Conservation (phyloP, 2,888 invertebrate genomes). For the Drosophila macrothrix region DNA sequence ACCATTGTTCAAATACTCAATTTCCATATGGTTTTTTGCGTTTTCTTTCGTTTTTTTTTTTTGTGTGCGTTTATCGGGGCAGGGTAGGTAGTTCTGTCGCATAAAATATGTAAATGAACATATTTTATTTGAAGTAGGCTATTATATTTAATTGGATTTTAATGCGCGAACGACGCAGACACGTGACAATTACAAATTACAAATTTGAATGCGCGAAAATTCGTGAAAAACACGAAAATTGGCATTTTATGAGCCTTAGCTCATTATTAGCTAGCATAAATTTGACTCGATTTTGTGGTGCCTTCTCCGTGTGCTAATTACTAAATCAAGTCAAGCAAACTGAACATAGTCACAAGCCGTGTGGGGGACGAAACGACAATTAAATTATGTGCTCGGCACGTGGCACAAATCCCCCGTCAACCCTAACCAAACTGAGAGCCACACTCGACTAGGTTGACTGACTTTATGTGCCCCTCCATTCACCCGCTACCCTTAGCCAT, state of each 20-base stretch:
- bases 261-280: constrained; percentile 44
- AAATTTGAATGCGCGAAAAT: constrained; percentile 18
- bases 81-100: constrained; percentile 13
- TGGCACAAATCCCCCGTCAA: constrained; percentile 24
- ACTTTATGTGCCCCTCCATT: neutral
- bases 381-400: constrained; percentile 63
- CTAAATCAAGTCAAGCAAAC: constrained; percentile 64
- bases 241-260: constrained; percentile 58
- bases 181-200: constrained; percentile 40
- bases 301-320: constrained; percentile 65
- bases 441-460: constrained; percentile 13
- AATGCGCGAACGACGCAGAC: constrained; percentile 44
- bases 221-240: constrained; percentile 43
- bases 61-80: constrained; percentile 5
- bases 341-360: constrained; percentile 35
- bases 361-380: constrained; percentile 48
- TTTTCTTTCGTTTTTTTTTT: no score
- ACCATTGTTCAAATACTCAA: constrained; percentile 12
- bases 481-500: neutral
- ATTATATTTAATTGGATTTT: constrained; percentile 70
- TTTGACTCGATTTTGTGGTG: neutral
- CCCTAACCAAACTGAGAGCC: neutral
- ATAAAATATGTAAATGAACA: constrained; percentile 69
- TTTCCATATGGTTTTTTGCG: constrained; percentile 38
- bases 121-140: constrained; percentile 60